These are phyloP conservation scores for Temnothorax ravouxi DNA, from an alignment of 2,888 invertebrate genomes.

Conservation along the genomic window DNA sequence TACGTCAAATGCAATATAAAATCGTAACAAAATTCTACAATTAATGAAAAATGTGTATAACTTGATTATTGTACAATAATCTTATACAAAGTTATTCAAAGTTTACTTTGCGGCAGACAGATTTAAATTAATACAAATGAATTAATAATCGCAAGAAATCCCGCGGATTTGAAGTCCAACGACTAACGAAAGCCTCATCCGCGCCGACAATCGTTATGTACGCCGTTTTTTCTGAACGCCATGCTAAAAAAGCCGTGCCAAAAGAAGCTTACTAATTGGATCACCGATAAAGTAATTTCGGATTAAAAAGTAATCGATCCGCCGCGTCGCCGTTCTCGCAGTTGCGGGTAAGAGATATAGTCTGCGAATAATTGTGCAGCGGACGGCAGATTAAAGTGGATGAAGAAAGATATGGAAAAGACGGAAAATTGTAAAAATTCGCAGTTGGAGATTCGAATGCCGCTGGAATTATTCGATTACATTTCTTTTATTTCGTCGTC, in stretches of 20 bases:
- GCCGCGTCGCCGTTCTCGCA: slow-evolving; percentile 51
- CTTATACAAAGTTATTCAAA: not conserved
- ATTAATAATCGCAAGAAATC: slow-evolving; percentile 3
- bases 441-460: slow-evolving; percentile 7
- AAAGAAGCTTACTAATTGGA: slow-evolving; percentile 72
- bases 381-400: slow-evolving; percentile 60
- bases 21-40: not conserved
- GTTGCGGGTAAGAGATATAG: slow-evolving; percentile 60
- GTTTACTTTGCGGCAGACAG: not conserved
- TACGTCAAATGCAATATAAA: not conserved
- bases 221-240: slow-evolving; percentile 36
- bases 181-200: not conserved
- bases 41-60: not conserved
- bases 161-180: not conserved
- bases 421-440: slow-evolving; percentile 29
- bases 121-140: slow-evolving; percentile 26
- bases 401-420: slow-evolving; percentile 60
- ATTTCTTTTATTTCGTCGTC: not conserved
- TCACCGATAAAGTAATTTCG: slow-evolving; percentile 75
- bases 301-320: slow-evolving; percentile 77
- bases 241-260: slow-evolving; percentile 51
- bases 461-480: not conserved
- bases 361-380: slow-evolving; percentile 42
- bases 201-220: not conserved
- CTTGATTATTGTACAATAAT: not conserved